Evolutionary conservation across 1,140 invertebrate species (phyloP), one percentile per base, ranked within the genome.

Genomic region (Drosophila mayri): DNA sequence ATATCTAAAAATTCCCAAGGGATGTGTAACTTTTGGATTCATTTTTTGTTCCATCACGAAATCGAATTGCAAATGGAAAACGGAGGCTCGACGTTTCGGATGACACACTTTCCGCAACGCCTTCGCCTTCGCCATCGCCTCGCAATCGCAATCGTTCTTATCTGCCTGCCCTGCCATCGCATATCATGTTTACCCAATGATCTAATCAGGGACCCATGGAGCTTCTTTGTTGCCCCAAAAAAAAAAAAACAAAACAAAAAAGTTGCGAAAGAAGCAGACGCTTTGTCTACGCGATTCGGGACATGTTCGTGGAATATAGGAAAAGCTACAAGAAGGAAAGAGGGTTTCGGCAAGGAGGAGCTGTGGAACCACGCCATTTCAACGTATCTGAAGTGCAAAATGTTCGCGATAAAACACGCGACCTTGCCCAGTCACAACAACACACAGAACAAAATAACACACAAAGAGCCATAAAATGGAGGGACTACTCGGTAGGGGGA

Each of bases 391-490:
- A 76, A 85, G 81, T 84, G 81, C 81, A 84, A 71, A 81, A 66
- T 58, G 57, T 63, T 77, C 37, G 77, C 81, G 81, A 85, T 85
- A 85, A 85, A 74, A 72, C 73, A 77, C 67, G 81, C 77, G 82
- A 85, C 81, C 81, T 84, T 84, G 81, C 81, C 58, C 57, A 44
- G 55, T 66, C 35, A 35, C 49, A 68, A 35, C 49, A 68, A 60
- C 43, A 72, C 67, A 28, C 30, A 16, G 20, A 52, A 35, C 22
- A 22, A 54, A 22, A 22, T 18, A 54, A 54, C 50, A 54, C 52
- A 54, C 32, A 72, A 72, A 72, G 68, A 72, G 66, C 67, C 67
- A 72, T 72, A 72, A 72, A 72, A 72, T 44, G 54, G 44, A 41
- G 58, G 68, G 52, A 60, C 32, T 22, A 14, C 37, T 43, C 18